These are phyloP conservation scores for Ceratina australensis DNA, from an alignment of 1,140 invertebrate species.

Conservation along the genomic window DNA sequence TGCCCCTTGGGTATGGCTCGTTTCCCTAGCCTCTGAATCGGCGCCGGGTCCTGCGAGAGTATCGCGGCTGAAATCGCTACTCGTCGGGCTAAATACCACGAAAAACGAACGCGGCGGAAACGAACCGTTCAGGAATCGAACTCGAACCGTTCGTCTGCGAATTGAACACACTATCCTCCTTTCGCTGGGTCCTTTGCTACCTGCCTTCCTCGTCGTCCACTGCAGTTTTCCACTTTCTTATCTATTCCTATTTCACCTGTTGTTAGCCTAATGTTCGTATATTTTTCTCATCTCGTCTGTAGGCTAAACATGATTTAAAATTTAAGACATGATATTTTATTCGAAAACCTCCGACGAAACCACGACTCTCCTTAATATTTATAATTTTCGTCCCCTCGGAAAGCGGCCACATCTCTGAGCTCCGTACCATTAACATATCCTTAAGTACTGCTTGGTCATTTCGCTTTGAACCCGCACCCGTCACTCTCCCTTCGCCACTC, in stretches of 20 bases:
- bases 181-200: neutral
- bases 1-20: constrained; percentile 37
- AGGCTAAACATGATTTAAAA: too few species aligned
- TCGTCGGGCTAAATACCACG: constrained; percentile 59
- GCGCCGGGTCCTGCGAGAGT: constrained; percentile 39
- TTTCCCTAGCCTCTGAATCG: constrained; percentile 40
- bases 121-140: constrained; percentile 65
- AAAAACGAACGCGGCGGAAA: constrained; percentile 62
- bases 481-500: neutral
- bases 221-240: neutral
- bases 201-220: neutral
- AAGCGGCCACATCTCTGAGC: neutral
- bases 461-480: neutral
- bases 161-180: constrained; percentile 45
- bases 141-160: constrained; percentile 53
- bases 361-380: neutral
- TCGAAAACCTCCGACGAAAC: neutral
- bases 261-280: too few species aligned
- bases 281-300: too few species aligned
- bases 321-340: neutral
- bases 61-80: constrained; percentile 60
- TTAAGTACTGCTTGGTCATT: constrained; percentile 2
- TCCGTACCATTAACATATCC: neutral
- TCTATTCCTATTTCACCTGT: too few species aligned
- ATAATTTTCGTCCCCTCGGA: neutral